A percentile compares a stretch with the other conserved stretches of the same genome.
phyloP scores from a whole-genome alignment of 1,140 invertebrate species.

The Charaxes varanes region DNA sequence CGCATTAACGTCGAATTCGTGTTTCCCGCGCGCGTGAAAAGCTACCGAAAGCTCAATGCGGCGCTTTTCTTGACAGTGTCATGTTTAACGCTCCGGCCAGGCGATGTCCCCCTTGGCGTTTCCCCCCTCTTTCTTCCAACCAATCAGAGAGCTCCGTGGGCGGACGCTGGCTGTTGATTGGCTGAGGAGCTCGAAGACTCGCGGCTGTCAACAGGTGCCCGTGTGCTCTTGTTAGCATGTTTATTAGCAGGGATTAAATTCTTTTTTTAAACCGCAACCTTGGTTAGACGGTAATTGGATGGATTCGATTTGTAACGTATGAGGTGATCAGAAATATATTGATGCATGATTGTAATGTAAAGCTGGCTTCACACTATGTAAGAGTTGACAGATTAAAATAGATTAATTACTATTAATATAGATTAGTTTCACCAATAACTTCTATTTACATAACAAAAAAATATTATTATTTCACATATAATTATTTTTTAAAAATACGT shows the following conservation, averaged over 20 bases:
- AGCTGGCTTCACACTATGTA: no score
- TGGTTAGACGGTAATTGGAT: slow-evolving; percentile 36
- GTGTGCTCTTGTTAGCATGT: slow-evolving; percentile 66
- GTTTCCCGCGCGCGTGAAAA: slow-evolving; percentile 52
- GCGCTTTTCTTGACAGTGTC: slow-evolving; percentile 63
- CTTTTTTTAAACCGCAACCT: slow-evolving; percentile 56
- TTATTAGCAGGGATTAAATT: slow-evolving; percentile 72
- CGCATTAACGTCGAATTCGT: neutral
- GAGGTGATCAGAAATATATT: slow-evolving; percentile 19
- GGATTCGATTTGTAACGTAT: slow-evolving; percentile 40
- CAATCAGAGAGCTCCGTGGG: slow-evolving; percentile 55
- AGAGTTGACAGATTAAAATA: no score
- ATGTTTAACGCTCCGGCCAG: slow-evolving; percentile 38
- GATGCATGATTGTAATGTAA: no score
- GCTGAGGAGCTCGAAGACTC: slow-evolving; percentile 43
- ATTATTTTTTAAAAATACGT: no score
- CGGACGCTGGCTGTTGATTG: slow-evolving; percentile 54
- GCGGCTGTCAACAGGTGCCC: slow-evolving; percentile 58
- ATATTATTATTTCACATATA: no score
- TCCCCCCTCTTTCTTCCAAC: slow-evolving; percentile 34
- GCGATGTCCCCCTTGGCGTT: slow-evolving; percentile 30
- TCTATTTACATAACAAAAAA: no score
- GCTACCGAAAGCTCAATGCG: slow-evolving; percentile 67
- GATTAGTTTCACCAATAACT: no score
- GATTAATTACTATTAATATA: no score